phyloP scores from a whole-genome alignment of 1,140 invertebrate species.

The Sweltsa coloradensis region DNA sequence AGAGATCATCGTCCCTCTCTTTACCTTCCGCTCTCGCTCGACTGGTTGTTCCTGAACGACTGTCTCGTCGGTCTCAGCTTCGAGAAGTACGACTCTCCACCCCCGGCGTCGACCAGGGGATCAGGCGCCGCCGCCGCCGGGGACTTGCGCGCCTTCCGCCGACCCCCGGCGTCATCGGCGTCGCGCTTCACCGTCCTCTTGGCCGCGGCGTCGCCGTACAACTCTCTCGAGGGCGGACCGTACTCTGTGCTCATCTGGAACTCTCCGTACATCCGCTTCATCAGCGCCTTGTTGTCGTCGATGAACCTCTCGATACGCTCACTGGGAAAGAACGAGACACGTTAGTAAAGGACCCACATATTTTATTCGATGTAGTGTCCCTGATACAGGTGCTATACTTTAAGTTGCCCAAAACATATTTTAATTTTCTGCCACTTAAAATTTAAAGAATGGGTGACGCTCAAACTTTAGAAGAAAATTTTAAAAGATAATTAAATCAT shows the following conservation, averaged over 20 bases:
- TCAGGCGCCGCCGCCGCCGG: constrained; percentile 31
- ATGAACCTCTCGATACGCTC: constrained; percentile 82
- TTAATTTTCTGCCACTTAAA: too few species aligned
- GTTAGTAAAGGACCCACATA: background rate
- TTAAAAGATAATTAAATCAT: too few species aligned
- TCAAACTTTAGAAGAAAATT: too few species aligned
- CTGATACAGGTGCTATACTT: too few species aligned
- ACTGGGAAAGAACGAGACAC: constrained; percentile 38
- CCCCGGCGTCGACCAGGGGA: constrained; percentile 16
- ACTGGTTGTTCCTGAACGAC: constrained; percentile 36
- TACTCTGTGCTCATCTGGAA: constrained; percentile 51
- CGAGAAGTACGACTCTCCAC: constrained; percentile 38
- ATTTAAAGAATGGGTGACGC: too few species aligned
- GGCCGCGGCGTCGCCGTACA: background rate
- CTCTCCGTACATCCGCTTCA: constrained; percentile 84
- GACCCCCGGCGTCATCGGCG: background rate
- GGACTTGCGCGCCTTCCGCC: constrained; percentile 1
- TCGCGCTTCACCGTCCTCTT: background rate
- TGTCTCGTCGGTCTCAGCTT: constrained; percentile 39
- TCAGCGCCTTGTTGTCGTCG: constrained; percentile 85
- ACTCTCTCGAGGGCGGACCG: constrained; percentile 22
- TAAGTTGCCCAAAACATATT: too few species aligned
- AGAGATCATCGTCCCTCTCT: too few species aligned
- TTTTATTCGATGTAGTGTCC: too few species aligned
- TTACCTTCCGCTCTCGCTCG: constrained; percentile 45